Conservation (phyloP, 2,113 vertebrate genomes). For the Halichoerus grypus region DNA sequence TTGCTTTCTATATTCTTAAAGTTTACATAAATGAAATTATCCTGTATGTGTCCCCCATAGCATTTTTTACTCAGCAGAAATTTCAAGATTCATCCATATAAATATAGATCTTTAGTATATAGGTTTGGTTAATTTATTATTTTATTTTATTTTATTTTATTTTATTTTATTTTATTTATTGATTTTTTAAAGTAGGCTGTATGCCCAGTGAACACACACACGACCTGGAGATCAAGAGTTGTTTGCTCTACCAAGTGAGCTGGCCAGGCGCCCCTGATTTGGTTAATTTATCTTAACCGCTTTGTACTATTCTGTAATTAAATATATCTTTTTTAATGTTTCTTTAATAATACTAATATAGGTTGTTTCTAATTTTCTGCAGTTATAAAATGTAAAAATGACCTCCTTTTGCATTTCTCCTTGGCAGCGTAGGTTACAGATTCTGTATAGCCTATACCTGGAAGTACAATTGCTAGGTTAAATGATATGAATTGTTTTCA, state of each 20-base stretch:
- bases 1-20: background rate
- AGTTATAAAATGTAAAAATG: background rate
- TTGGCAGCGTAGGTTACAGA: background rate
- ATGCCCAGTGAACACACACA: background rate
- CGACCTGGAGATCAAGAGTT: background rate
- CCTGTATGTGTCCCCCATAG: background rate
- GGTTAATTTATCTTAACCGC: background rate
- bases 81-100: background rate
- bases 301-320: background rate
- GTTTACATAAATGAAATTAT: background rate
- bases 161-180: background rate
- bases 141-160: background rate
- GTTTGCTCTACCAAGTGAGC: background rate
- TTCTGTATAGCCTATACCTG: background rate
- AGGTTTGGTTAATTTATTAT: background rate
- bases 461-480: background rate
- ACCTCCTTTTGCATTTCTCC: background rate
- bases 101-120: background rate
- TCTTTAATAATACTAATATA: background rate
- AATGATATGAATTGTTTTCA: background rate
- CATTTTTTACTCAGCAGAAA: background rate
- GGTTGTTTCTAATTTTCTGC: background rate
- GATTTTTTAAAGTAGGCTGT: background rate
- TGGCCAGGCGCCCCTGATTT: background rate
- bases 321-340: conserved; percentile 3